Evolutionary conservation across 1,140 invertebrate species (phyloP).

Genomic region (Matsumurasca onukii): DNA sequence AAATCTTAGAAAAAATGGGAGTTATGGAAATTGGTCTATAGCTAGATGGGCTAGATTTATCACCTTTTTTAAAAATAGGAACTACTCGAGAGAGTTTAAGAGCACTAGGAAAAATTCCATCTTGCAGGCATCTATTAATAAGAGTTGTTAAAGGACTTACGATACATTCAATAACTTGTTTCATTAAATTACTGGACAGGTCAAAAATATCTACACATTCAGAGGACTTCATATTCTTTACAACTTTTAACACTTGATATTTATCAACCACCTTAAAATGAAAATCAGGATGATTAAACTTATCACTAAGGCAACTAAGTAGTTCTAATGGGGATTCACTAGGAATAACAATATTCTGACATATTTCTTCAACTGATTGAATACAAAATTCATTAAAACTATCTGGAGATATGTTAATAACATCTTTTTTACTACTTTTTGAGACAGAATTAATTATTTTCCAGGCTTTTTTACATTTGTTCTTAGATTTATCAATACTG

Average conservation of each 20-base stretch:
- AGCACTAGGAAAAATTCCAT: constrained; percentile 5
- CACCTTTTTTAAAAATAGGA: constrained; percentile 12
- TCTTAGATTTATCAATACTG: background rate
- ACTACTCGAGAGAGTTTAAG: background rate
- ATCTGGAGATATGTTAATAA: background rate
- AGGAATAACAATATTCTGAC: too few species aligned
- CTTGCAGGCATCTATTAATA: background rate
- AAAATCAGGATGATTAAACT: too few species aligned
- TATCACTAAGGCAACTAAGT: too few species aligned
- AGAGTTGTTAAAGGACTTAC: background rate
- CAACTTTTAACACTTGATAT: background rate
- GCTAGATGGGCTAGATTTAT: background rate
- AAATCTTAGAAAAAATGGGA: background rate
- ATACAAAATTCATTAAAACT: constrained; percentile 7
- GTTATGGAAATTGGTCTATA: background rate
- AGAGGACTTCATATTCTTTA: background rate
- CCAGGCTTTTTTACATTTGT: background rate
- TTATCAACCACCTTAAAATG: background rate
- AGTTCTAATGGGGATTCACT: too few species aligned
- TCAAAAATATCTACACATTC: background rate
- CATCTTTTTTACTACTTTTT: background rate
- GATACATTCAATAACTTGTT: background rate
- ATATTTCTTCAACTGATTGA: too few species aligned
- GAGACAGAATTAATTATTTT: background rate
- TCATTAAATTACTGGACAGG: background rate